Conservation (phyloP, 2,113 vertebrate species). For the Synchiropus splendidus region DNA sequence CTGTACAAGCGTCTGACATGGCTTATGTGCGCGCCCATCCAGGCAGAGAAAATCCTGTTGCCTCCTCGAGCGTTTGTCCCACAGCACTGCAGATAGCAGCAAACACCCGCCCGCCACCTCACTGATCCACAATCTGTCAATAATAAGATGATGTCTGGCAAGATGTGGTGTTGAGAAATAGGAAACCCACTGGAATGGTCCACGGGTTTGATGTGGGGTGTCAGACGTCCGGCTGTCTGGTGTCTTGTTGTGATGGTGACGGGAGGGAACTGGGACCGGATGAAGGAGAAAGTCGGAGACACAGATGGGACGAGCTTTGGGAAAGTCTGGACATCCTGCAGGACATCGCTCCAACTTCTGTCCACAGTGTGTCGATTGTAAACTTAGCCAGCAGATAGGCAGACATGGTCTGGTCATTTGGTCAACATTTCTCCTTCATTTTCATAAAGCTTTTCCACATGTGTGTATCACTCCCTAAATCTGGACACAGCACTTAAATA, state of each 20-base stretch:
- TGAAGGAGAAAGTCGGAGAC: conserved; percentile 2
- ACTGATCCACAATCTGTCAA: conserved; percentile 60
- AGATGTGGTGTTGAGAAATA: conserved; percentile 40
- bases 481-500: too few species aligned
- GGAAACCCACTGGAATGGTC: conserved; percentile 51
- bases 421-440: too few species aligned
- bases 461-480: too few species aligned
- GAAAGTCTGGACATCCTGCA: too few species aligned
- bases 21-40: conserved; percentile 37
- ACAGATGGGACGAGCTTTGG: too few species aligned
- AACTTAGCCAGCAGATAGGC: too few species aligned
- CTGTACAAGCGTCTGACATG: conserved; percentile 35
- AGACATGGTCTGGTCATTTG: too few species aligned
- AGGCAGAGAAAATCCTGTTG: conserved; percentile 48
- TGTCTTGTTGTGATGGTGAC: conserved; percentile 1
- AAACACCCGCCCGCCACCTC: conserved; percentile 28
- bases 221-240: conserved; percentile 33
- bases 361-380: too few species aligned
- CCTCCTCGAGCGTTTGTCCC: conserved; percentile 43
- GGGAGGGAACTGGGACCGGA: conserved; percentile 1
- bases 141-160: conserved; percentile 47
- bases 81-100: conserved; percentile 35
- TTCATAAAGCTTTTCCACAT: too few species aligned
- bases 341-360: too few species aligned
- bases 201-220: conserved; percentile 49